Evolutionary conservation across 2,797 vertebrate genomes (phyloP).

Genomic region (Platalea minor): DNA sequence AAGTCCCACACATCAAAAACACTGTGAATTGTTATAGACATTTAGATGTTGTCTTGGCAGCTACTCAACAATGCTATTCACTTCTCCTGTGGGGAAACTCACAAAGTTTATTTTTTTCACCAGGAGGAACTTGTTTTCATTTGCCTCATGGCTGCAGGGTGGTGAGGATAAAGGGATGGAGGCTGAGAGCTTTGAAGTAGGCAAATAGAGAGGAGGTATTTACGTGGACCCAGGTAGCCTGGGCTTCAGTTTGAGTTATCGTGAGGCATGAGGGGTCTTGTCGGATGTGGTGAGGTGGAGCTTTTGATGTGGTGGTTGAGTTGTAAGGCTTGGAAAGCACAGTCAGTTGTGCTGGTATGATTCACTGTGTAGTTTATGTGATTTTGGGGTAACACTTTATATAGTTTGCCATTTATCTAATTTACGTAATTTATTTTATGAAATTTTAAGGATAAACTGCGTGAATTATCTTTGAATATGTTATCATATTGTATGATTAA

Average conservation of each 20-base stretch:
- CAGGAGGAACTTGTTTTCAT: neutral
- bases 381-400: neutral
- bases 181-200: neutral
- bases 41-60: neutral
- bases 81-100: neutral
- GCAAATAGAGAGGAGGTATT: neutral
- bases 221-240: neutral
- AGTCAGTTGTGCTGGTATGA: neutral
- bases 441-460: neutral
- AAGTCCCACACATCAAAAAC: neutral
- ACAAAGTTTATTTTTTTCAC: neutral
- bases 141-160: rapidly evolving
- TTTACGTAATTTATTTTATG: neutral
- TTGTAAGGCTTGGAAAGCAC: neutral
- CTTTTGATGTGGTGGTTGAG: neutral
- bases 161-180: neutral
- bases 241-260: neutral
- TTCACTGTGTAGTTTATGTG: neutral
- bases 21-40: neutral
- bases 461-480: neutral
- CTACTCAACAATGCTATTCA: neutral
- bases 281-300: neutral
- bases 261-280: neutral
- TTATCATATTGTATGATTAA: neutral
- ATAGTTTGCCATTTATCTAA: neutral